Conservation (phyloP, 2,888 invertebrate genomes). For the Andrena bucephala region DNA sequence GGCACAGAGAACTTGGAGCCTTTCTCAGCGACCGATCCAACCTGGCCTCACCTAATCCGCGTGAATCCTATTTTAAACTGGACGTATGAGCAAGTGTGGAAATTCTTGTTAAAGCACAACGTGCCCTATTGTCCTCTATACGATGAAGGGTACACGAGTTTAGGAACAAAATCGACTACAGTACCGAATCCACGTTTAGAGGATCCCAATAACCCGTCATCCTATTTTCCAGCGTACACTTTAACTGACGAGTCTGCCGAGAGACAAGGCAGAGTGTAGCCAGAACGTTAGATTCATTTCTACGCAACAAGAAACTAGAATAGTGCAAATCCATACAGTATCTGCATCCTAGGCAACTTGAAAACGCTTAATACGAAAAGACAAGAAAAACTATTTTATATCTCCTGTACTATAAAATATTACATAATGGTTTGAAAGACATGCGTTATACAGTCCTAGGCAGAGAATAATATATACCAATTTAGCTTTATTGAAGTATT, state of each 20-base stretch:
- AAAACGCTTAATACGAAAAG: conserved; percentile 16
- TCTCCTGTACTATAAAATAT: neutral
- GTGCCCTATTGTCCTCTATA: conserved; percentile 97
- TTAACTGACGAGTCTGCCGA: conserved; percentile 79
- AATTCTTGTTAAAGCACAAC: conserved; percentile 91
- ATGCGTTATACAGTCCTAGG: neutral
- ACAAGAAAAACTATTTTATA: conserved; percentile 24
- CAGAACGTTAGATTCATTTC: conserved; percentile 8
- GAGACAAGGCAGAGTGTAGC: conserved; percentile 78
- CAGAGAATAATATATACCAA: neutral
- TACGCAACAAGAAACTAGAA: neutral
- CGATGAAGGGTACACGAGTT: conserved; percentile 90
- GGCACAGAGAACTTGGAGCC: conserved; percentile 89
- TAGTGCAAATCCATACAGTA: conserved; percentile 11
- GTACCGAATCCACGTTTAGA: conserved; percentile 80
- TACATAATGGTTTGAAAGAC: neutral
- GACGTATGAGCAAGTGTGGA: conserved; percentile 97
- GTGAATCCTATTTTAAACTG: conserved; percentile 97
- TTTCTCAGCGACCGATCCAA: conserved; percentile 94
- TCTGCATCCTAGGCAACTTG: conserved; percentile 4
- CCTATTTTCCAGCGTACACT: conserved; percentile 80
- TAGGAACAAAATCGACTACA: conserved; percentile 78
- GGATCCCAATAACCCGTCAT: conserved; percentile 75
- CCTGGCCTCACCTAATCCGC: conserved; percentile 96
- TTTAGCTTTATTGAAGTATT: conserved; percentile 9